Evolutionary conservation across 2,797 vertebrate species (phyloP).

Genomic region (Hoplostethus atlanticus): DNA sequence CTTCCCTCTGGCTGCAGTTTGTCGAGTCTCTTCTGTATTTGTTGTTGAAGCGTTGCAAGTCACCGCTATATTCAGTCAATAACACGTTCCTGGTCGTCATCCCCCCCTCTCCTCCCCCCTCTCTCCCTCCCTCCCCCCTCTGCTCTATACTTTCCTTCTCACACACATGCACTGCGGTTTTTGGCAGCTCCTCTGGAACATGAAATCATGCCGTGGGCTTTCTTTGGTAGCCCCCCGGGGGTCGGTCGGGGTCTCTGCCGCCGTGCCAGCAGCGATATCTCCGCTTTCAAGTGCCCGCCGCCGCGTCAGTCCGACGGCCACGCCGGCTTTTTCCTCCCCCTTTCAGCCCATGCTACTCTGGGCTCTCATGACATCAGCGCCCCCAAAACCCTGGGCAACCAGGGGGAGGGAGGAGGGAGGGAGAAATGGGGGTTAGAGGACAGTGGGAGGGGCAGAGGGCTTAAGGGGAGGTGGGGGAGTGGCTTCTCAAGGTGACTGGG

Average conservation of each 20-base stretch:
- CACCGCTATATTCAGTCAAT: constrained; percentile 59
- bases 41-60: constrained; percentile 51
- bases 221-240: constrained; percentile 44
- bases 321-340: constrained; percentile 45
- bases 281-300: constrained; percentile 63
- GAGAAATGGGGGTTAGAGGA: constrained; percentile 36
- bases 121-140: constrained; percentile 41
- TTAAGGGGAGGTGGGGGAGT: not conserved
- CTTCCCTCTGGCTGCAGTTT: constrained; percentile 11
- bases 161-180: constrained; percentile 54
- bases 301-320: constrained; percentile 53
- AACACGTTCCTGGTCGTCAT: constrained; percentile 59
- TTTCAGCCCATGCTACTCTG: constrained; percentile 60
- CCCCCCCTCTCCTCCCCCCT: constrained; percentile 43
- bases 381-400: constrained; percentile 18
- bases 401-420: constrained; percentile 23
- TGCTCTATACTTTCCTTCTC: constrained; percentile 42
- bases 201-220: constrained; percentile 73
- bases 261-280: constrained; percentile 73
- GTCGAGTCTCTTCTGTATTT: constrained; percentile 41
- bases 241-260: constrained; percentile 63
- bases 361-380: constrained; percentile 76
- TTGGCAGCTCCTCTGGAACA: constrained; percentile 76
- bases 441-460: constrained; percentile 22
- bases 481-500: constrained; percentile 46